These are phyloP conservation scores for Listronotus oregonensis DNA, from an alignment of 1,140 invertebrate genomes.

Conservation along the genomic window DNA sequence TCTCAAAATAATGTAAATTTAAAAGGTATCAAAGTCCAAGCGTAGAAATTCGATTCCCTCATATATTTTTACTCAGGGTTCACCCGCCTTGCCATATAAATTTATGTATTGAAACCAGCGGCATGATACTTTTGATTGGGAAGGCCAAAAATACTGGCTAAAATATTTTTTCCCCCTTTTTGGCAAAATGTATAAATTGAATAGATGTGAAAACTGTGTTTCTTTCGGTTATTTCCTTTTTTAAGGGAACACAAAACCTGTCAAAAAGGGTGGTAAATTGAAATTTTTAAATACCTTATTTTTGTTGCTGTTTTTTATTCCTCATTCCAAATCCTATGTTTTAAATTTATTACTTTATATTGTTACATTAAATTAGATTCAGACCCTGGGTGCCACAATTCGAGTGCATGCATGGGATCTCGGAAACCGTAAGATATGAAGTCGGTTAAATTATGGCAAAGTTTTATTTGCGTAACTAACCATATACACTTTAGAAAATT, in stretches of 20 bases:
- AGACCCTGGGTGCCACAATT: no score
- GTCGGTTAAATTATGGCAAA: no score
- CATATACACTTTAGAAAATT: no score
- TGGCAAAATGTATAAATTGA: background rate
- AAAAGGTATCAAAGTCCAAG: constrained; percentile 52
- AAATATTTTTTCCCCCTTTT: background rate
- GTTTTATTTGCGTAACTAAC: no score
- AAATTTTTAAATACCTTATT: no score
- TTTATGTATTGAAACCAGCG: constrained; percentile 54
- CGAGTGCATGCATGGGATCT: no score
- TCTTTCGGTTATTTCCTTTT: background rate
- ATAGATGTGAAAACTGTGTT: constrained; percentile 9
- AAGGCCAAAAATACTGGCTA: constrained; percentile 31
- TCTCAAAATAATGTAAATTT: constrained; percentile 50
- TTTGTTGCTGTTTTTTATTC: no score
- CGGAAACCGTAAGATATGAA: no score
- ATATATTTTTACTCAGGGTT: constrained; percentile 56
- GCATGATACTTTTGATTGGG: constrained; percentile 50
- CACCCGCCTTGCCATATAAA: constrained; percentile 45
- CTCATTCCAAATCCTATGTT: no score
- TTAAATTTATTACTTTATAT: no score
- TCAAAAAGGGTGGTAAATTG: no score
- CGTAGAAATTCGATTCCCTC: constrained; percentile 52
- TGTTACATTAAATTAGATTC: no score
- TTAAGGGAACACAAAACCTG: background rate